phyloP scores from a whole-genome alignment of 1,140 invertebrate species.

The Hormaphis cornu region DNA sequence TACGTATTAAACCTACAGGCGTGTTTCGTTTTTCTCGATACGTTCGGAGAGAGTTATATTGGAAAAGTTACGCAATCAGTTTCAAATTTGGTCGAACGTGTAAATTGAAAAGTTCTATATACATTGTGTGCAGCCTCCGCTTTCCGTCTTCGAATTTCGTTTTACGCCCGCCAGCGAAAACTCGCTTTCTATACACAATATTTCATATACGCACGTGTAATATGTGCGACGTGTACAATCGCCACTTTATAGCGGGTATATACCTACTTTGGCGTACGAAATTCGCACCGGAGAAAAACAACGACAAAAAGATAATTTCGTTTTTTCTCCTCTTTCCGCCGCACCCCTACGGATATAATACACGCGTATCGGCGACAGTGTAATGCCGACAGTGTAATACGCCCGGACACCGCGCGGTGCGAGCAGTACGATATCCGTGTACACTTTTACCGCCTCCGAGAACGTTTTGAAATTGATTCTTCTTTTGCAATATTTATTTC shows the following conservation, averaged over 20 bases:
- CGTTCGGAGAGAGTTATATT: background rate
- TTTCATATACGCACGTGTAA: too few species aligned
- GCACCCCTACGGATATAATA: background rate
- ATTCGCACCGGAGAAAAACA: background rate
- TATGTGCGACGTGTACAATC: too few species aligned
- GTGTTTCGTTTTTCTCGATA: background rate
- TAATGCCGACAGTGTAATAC: too few species aligned
- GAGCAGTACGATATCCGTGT: too few species aligned
- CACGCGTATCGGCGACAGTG: too few species aligned
- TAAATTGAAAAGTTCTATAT: constrained; percentile 20
- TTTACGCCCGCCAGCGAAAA: constrained; percentile 2
- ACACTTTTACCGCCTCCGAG: too few species aligned
- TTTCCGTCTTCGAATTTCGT: background rate
- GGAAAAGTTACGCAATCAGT: constrained; percentile 27
- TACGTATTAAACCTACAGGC: too few species aligned
- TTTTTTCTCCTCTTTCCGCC: background rate
- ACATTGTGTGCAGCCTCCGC: background rate
- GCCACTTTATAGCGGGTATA: too few species aligned
- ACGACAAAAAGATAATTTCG: constrained; percentile 13
- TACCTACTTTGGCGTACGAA: background rate
- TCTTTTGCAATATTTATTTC: too few species aligned
- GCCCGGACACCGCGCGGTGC: too few species aligned
- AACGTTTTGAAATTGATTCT: too few species aligned
- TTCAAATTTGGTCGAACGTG: constrained; percentile 6
- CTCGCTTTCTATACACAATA: background rate